A percentile compares a stretch with the other conserved stretches of the same genome.
Conservation (phyloP, 2,113 vertebrate species). For the Mesocricetus auratus region DNA sequence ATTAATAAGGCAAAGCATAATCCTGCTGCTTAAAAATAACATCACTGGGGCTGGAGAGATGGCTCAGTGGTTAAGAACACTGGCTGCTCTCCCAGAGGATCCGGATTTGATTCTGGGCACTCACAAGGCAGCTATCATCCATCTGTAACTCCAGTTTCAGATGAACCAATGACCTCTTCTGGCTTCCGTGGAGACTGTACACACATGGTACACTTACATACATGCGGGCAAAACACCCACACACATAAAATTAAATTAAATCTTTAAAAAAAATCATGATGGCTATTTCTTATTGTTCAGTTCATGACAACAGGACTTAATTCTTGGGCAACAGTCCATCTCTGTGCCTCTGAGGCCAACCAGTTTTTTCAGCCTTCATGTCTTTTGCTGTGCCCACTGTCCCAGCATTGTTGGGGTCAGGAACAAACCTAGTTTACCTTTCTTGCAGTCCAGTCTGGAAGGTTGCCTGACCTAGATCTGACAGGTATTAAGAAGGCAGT, state of each 20-base stretch:
- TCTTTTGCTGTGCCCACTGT: not conserved
- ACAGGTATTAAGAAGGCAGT: not conserved
- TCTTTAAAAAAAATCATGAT: not conserved
- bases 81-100: not conserved
- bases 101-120: not conserved
- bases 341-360: not conserved
- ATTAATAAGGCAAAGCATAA: conserved; percentile 65
- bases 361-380: not conserved
- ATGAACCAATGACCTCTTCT: not conserved
- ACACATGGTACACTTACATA: not conserved
- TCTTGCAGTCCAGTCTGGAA: not conserved
- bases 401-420: not conserved
- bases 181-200: not conserved
- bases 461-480: not conserved
- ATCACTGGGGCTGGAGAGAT: not conserved
- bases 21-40: conserved; percentile 50
- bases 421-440: conserved; percentile 24
- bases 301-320: not conserved
- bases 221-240: not conserved
- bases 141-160: not conserved
- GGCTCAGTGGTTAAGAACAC: not conserved
- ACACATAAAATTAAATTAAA: not conserved
- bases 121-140: not conserved
- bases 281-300: not conserved
- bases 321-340: not conserved